Base-by-base conservation (phyloP, 23 tunicate species). In the Styela plicata region DNA sequence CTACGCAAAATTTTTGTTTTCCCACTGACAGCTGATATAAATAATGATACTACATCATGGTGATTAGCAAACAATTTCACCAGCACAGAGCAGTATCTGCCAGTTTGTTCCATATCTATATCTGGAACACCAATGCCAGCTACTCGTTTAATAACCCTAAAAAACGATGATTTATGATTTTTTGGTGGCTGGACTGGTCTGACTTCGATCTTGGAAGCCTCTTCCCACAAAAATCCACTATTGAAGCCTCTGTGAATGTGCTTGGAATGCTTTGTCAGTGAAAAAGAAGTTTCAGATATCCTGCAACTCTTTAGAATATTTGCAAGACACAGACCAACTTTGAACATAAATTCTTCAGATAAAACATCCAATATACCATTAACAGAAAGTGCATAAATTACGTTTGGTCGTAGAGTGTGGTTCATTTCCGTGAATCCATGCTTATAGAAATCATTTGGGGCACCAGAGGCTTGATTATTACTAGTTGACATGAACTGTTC, bases 21-120 rank as follows among this genome's bases (percentile, higher is more conserved):
- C n/a, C 86, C 92, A 5, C 94, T 89, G 24, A 93, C 69, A 64
- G 85, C 63, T 52, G 84, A 80, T 74, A 88, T 63, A 35, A 93
- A 93, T 22, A 73, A 63, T 0, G 75, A 63, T 33, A 93, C 74
- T 23, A 88, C 80, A 35, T 79, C 74, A 7, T 86, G 82, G 35
- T 87, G 89, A 1, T 84, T 63, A 20, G 64, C 18, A 63, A n/a
- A 80, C 36, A 21, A 63, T 27, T 65, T 34, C 13, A 64, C 25
- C 0, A 80, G 16, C 26, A 63, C 0, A 1, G 28, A 19, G 18
- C 69, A 79, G 17, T 64, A 23, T 70, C 3, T 53, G 5, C 13
- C 26, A 30, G 1, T 24, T 13, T 84, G 29, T 74, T 44, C 36
- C 57, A 63, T 21, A 64, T 27, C 36, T 23, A 31, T 31, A n/a